These are phyloP conservation scores for Lepidochitona cinerea DNA, from an alignment of 2,888 invertebrate genomes.

Conservation along the genomic window DNA sequence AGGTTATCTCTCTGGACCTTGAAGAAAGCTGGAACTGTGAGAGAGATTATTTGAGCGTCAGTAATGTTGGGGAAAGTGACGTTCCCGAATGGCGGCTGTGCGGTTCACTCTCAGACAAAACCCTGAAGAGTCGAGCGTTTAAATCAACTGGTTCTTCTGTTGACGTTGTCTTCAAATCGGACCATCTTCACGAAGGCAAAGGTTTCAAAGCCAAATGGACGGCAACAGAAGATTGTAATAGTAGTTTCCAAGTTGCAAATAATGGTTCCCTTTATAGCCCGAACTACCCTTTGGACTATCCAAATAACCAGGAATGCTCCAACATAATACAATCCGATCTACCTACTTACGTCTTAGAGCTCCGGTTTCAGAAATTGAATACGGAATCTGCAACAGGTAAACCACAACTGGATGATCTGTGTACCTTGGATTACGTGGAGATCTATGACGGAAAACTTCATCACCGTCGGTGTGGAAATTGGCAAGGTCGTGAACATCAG, in stretches of 20 bases:
- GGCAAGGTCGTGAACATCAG: conserved; percentile 35
- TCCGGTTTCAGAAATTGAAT: conserved; percentile 37
- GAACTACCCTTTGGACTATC: conserved; percentile 74
- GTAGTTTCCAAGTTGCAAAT: conserved; percentile 19
- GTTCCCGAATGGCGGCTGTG: not conserved
- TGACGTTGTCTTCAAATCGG: not conserved
- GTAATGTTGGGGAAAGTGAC: not conserved
- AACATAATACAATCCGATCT: conserved; percentile 26
- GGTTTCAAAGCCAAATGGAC: conserved; percentile 33
- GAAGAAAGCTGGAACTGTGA: not conserved
- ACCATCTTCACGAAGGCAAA: conserved; percentile 9
- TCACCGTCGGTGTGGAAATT: conserved; percentile 44
- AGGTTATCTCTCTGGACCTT: not conserved
- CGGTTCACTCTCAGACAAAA: not conserved
- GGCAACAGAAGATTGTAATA: conserved; percentile 31
- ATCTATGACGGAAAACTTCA: conserved; percentile 22
- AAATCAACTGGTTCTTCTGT: not conserved
- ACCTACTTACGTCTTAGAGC: conserved; percentile 25
- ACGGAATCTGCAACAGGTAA: conserved; percentile 37
- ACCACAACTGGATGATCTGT: conserved; percentile 27
- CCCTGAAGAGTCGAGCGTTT: not conserved
- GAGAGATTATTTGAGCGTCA: not conserved
- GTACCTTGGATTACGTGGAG: conserved; percentile 46
- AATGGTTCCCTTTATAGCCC: conserved; percentile 75
- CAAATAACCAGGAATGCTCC: conserved; percentile 37